These are phyloP conservation scores for Nomada fucata DNA, from an alignment of 2,888 invertebrate species.

Conservation along the genomic window DNA sequence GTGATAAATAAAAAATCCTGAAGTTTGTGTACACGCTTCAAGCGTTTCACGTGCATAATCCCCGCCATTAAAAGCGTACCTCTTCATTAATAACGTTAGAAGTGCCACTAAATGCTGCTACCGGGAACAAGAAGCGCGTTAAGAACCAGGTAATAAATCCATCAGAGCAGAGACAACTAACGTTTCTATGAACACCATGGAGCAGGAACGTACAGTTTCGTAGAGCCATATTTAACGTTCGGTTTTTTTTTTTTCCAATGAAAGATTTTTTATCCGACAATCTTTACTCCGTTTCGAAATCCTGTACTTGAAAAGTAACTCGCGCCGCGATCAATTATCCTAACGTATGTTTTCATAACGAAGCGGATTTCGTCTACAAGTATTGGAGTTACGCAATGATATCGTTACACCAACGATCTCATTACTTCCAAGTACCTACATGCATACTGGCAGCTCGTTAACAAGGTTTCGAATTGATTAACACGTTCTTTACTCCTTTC, in stretches of 20 bases:
- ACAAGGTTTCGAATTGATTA: background rate
- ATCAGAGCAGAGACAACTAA: background rate
- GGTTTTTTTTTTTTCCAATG: background rate
- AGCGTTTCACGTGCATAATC: background rate
- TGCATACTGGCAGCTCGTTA: background rate
- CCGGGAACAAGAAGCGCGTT: conserved; percentile 2
- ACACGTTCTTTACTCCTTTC: background rate
- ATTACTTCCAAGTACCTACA: background rate
- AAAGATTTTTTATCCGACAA: background rate
- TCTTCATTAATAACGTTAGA: conserved; percentile 21
- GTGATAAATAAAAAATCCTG: background rate
- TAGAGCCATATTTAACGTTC: background rate
- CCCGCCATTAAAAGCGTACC: conserved; percentile 14
- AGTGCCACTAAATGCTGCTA: background rate
- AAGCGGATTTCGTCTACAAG: background rate
- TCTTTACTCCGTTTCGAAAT: background rate
- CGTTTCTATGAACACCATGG: conserved; percentile 14
- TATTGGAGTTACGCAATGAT: background rate
- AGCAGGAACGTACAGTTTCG: background rate
- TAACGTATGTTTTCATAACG: background rate
- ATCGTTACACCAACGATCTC: background rate
- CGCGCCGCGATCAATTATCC: background rate
- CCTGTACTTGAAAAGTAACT: background rate
- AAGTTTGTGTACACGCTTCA: background rate
- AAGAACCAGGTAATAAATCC: conserved; percentile 30